Conservation (phyloP, 2,797 vertebrate genomes). For the Pempheris klunzingeri region DNA sequence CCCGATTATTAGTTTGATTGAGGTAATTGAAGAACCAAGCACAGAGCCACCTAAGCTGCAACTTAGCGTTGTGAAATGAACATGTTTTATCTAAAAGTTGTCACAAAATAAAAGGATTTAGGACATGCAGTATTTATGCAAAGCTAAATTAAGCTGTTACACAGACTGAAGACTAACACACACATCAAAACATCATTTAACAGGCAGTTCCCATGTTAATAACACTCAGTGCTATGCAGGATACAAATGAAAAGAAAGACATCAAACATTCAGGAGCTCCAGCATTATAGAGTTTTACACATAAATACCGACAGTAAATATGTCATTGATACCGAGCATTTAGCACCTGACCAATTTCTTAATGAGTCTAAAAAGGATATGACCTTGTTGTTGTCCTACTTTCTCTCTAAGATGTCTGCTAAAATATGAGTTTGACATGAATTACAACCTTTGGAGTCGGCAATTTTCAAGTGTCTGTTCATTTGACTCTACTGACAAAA, state of each 20-base stretch:
- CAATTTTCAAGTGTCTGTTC: slow-evolving; percentile 59
- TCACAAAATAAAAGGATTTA: neutral
- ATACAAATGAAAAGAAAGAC: slow-evolving; percentile 47
- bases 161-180: slow-evolving; percentile 22
- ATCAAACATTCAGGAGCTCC: slow-evolving; percentile 47
- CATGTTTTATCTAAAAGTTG: neutral
- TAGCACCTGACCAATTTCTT: slow-evolving; percentile 45
- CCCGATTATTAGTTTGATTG: slow-evolving; percentile 16
- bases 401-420: slow-evolving; percentile 30
- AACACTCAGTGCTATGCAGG: slow-evolving; percentile 28
- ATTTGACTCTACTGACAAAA: slow-evolving; percentile 64
- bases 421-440: slow-evolving; percentile 47
- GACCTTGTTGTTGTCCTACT: slow-evolving; percentile 52
- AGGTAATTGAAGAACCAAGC: neutral
- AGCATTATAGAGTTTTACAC: slow-evolving; percentile 23
- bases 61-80: slow-evolving; percentile 2
- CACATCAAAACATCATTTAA: slow-evolving; percentile 40
- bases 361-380: slow-evolving; percentile 31
- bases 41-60: neutral
- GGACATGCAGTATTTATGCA: neutral
- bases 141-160: slow-evolving; percentile 11
- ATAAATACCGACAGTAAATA: slow-evolving; percentile 49
- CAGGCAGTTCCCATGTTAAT: slow-evolving; percentile 12
- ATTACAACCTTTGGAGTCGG: slow-evolving; percentile 36
- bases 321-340: slow-evolving; percentile 26